A percentile compares a stretch with the other conserved stretches of the same genome.
Evolutionary conservation across 2,888 invertebrate species (phyloP).

Genomic region (Nomada fucata): DNA sequence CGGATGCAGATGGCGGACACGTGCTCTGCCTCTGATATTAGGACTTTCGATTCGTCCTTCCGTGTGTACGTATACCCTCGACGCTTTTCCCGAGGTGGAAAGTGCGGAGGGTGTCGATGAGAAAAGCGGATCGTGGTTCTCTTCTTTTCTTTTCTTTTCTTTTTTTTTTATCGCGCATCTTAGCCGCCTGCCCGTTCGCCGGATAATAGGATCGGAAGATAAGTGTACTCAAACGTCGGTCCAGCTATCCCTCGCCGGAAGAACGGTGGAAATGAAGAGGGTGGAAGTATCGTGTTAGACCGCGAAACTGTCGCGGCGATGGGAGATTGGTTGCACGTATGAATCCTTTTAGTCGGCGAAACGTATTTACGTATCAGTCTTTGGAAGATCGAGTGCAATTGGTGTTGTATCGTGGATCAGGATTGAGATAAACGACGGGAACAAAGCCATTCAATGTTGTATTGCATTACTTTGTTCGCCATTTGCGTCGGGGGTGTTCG

Average conservation of each 20-base stretch:
- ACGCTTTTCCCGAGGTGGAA: conserved; percentile 1
- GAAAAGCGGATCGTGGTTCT: conserved; percentile 19
- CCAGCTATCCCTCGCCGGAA: conserved; percentile 8
- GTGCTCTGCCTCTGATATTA: conserved; percentile 63
- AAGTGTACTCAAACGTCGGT: conserved; percentile 40
- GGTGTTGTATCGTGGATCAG: too few relatives aligned
- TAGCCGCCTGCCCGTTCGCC: conserved; percentile 1
- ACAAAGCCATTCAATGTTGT: too few relatives aligned
- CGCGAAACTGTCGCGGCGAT: not conserved
- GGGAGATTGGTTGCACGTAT: not conserved
- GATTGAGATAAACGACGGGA: too few relatives aligned
- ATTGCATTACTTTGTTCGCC: too few relatives aligned
- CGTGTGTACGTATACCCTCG: too few relatives aligned
- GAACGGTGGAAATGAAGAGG: not conserved
- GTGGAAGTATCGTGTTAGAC: too few relatives aligned
- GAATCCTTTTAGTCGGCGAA: not conserved
- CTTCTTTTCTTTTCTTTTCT: not conserved
- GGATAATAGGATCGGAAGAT: conserved; percentile 42
- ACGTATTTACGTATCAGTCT: too few relatives aligned
- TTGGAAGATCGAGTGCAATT: too few relatives aligned
- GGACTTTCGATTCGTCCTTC: conserved; percentile 27
- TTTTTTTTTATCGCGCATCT: conserved; percentile 30
- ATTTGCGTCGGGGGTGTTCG: too few relatives aligned
- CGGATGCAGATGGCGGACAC: conserved; percentile 71
- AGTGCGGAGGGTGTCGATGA: conserved; percentile 19